Conservation (phyloP, 1,140 invertebrate species). For the Micrasema longulum region DNA sequence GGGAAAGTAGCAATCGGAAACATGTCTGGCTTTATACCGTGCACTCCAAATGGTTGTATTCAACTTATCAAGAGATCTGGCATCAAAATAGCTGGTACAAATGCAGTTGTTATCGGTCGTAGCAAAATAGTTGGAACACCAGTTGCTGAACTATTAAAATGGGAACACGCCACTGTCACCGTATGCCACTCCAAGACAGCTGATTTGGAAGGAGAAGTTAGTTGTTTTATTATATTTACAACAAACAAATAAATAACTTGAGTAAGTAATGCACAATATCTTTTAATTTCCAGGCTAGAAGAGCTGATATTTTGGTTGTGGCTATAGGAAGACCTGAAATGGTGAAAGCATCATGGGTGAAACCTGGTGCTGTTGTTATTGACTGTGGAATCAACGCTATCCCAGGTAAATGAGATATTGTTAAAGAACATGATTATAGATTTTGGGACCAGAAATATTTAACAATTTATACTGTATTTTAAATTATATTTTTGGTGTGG, state of each 20-base stretch:
- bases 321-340: slow-evolving; percentile 92
- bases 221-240: slow-evolving; percentile 38
- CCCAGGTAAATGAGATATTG: slow-evolving; percentile 73
- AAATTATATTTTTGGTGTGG: no score
- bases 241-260: slow-evolving; percentile 7
- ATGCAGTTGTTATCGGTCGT: slow-evolving; percentile 93
- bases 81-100: slow-evolving; percentile 83
- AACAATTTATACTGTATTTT: no score
- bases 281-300: slow-evolving; percentile 64
- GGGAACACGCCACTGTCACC: slow-evolving; percentile 97
- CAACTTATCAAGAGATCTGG: slow-evolving; percentile 91
- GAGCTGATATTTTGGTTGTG: slow-evolving; percentile 96
- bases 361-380: slow-evolving; percentile 98
- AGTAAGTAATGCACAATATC: background rate
- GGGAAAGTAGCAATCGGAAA: slow-evolving; percentile 89
- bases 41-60: slow-evolving; percentile 93
- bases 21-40: slow-evolving; percentile 88
- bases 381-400: slow-evolving; percentile 98
- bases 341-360: slow-evolving; percentile 97
- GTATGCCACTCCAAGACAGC: slow-evolving; percentile 96
- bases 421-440: no score
- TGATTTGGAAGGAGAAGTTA: slow-evolving; percentile 83
- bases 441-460: no score
- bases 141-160: slow-evolving; percentile 93
- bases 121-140: slow-evolving; percentile 99